Conservation (phyloP, 92 coral and sea anemone genomes). For the Phenganax subtilis region DNA sequence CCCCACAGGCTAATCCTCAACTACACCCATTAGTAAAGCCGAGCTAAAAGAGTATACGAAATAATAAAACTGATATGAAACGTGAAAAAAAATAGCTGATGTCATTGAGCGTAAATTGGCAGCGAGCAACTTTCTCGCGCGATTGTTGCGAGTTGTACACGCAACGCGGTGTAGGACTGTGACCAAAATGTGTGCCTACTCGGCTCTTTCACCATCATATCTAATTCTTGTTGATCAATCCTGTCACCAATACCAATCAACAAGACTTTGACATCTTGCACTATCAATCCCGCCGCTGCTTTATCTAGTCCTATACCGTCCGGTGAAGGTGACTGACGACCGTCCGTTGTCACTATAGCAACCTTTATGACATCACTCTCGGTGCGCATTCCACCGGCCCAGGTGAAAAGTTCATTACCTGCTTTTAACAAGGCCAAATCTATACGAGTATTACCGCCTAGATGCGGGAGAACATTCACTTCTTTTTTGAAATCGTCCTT, state of each 20-base stretch:
- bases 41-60: too few species aligned
- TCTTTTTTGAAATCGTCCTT: slow-evolving; percentile 47
- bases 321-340: slow-evolving; percentile 69
- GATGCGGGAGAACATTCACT: slow-evolving; percentile 55
- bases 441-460: slow-evolving; percentile 65
- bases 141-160: background rate
- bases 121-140: slow-evolving; percentile 20
- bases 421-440: slow-evolving; percentile 73
- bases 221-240: slow-evolving; percentile 60
- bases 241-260: slow-evolving; percentile 67
- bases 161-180: slow-evolving; percentile 10
- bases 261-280: slow-evolving; percentile 58
- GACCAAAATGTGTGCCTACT: slow-evolving; percentile 13
- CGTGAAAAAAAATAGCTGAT: too few species aligned
- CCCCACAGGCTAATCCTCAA: too few species aligned
- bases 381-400: slow-evolving; percentile 58
- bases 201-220: slow-evolving; percentile 54
- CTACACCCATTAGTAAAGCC: too few species aligned
- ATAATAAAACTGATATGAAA: background rate
- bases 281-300: slow-evolving; percentile 55
- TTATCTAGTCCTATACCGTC: slow-evolving; percentile 49
- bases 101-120: background rate
- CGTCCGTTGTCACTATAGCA: slow-evolving; percentile 74
- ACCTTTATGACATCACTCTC: slow-evolving; percentile 48
- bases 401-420: slow-evolving; percentile 50